These are phyloP conservation scores for Apocheima hispidaria DNA, from an alignment of 2,888 invertebrate species.

Conservation along the genomic window DNA sequence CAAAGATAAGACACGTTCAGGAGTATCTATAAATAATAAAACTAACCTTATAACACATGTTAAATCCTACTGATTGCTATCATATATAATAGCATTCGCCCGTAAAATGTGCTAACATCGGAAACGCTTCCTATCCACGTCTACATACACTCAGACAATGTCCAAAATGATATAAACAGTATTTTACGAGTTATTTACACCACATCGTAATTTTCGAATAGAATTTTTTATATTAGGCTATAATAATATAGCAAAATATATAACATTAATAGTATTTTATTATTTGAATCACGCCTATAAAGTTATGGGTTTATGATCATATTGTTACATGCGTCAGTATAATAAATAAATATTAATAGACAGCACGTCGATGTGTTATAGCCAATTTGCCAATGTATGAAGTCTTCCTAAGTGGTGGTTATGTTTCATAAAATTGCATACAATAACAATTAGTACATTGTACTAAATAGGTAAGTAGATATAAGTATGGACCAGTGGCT, in stretches of 20 bases:
- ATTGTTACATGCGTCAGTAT: constrained; percentile 31
- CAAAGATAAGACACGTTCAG: too few species aligned
- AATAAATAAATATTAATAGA: constrained; percentile 28
- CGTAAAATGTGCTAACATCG: neutral
- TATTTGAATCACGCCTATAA: constrained; percentile 27
- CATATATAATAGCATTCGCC: neutral
- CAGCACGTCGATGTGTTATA: constrained; percentile 7
- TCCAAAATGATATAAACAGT: neutral
- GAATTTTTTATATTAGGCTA: constrained; percentile 7
- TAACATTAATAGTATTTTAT: constrained; percentile 22
- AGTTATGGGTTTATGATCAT: constrained; percentile 30
- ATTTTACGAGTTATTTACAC: constrained; percentile 31
- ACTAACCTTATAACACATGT: neutral
- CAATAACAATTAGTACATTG: too few species aligned
- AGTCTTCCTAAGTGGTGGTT: too few species aligned
- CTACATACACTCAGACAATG: constrained; percentile 4
- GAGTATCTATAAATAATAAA: neutral
- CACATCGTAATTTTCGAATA: constrained; percentile 26
- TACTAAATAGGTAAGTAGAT: too few species aligned
- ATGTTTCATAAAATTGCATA: too few species aligned
- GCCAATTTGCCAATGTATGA: neutral
- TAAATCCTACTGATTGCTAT: neutral
- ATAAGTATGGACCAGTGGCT: too few species aligned
- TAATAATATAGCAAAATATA: constrained; percentile 7
- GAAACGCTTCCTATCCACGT: neutral